Base-by-base conservation (phyloP, 2,797 vertebrate species). In the Lepidocolaptes lacrymiger region DNA sequence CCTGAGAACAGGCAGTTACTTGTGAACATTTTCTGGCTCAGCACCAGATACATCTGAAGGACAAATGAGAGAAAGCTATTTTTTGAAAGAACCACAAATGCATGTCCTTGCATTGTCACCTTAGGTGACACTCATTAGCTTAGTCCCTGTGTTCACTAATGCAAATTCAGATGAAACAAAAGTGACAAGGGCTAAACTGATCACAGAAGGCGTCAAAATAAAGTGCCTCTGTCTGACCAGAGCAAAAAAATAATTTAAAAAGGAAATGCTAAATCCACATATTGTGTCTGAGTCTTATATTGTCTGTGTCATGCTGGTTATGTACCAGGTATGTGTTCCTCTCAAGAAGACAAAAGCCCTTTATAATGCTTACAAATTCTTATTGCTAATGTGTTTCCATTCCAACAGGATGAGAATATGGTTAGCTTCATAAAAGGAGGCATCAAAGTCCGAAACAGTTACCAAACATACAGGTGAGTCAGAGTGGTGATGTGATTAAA, bases 391-490 rank as follows among this genome's bases (percentile, higher is more conserved):
- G 19, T 89, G n/a, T 91, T 97, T 85, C 95, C 55, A 52, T 94
- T 94, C 74, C 81, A 85, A 85, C 96, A 99, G 99, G 99, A 99
- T 97, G 99, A 99, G 98, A 99, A 99, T 97, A 99, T 99, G 99
- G 99, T 99, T 96, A 99, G 98, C 97, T 99, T 99, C 96, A 99
- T 99, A 96, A 99, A 99, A 98, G 99, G 99, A 5, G 99, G 99
- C 93, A 99, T 99, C 97, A 99, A 99, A 98, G 99, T 99, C 96
- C 98, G 99, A 91, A 99, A 99, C 97, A 99, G 99, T 97, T 99
- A 99, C 96, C 99, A 99, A 98, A 99, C 98, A 11, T 99, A 99
- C 98, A 99, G 99, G 99, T 99, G 95, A 98, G 98, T 95, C 34
- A 71, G 69, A 44, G 51, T 7, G 66, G 39, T 52, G 56, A 43